Evolutionary conservation across 2,113 vertebrate species (phyloP).

Genomic region (Panurus biarmicus): DNA sequence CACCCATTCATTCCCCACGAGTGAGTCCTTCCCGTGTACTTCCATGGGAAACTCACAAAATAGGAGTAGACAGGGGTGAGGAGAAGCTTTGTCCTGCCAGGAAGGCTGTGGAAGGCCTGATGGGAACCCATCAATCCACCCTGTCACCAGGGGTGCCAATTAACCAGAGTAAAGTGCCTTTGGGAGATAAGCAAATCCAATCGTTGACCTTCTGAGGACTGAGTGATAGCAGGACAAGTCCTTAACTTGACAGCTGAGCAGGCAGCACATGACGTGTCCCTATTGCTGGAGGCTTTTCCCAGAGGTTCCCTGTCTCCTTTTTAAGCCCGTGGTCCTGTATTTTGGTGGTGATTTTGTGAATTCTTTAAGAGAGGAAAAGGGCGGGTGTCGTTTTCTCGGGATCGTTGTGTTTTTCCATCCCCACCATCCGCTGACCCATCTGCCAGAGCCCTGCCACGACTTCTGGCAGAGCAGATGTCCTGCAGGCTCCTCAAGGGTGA

Average conservation of each 20-base stretch:
- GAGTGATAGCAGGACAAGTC: constrained; percentile 29
- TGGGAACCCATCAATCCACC: background rate
- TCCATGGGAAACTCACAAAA: background rate
- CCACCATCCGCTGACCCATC: background rate
- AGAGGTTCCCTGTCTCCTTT: background rate
- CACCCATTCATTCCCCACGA: background rate
- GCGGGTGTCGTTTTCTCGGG: background rate
- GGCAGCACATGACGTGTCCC: background rate
- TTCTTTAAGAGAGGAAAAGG: background rate
- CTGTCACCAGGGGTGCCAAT: constrained; percentile 36
- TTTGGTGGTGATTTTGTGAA: background rate
- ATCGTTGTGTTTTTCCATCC: constrained; percentile 19
- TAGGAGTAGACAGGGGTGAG: fast-evolving
- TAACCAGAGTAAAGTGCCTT: constrained; percentile 37
- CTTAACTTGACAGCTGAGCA: constrained; percentile 2
- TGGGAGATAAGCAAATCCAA: constrained; percentile 44
- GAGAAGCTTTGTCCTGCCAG: background rate
- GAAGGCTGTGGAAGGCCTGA: background rate
- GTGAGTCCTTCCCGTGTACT: background rate
- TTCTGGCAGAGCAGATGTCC: constrained; percentile 36
- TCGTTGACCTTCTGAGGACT: constrained; percentile 36
- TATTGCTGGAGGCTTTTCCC: background rate
- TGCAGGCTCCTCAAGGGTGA: constrained; percentile 18
- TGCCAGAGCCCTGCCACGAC: constrained; percentile 37
- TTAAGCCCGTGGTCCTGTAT: background rate